Base-by-base conservation (phyloP, 2,797 vertebrate species). In the Pogoniulus pusillus region DNA sequence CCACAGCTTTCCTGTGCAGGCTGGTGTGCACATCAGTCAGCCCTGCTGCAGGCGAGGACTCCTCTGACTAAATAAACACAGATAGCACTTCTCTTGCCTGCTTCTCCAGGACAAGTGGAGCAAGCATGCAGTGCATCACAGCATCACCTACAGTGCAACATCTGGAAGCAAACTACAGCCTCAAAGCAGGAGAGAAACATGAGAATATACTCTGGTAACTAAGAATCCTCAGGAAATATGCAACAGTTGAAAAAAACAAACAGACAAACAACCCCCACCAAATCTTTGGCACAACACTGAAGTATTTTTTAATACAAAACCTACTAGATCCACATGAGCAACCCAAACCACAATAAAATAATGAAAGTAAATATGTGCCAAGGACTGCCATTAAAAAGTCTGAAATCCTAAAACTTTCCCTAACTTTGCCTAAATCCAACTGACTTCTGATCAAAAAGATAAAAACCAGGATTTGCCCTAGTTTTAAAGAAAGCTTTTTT, bases 11-110 rank as follows among this genome's bases (percentile, higher is more conserved):
- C 27, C 73, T 37, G 34, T 2, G n/a, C 3, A 17, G 49, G 23
- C 43, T 62, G 7, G 1, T 2, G 10, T 12, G 26, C 12, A 0
- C 4, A 6, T 14, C 26, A 9, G 35, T 5, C 30, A 64, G 2
- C 57, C 10, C 41, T 43, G 3, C 5, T 5, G 12, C 0, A 12
- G 4, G 7, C 26, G 29, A 34, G 53, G 57, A 39, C 24, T 1
- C 35, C 34, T 53, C 30, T 53, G 15, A 23, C 22, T 20, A 34
- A 59, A 59, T 2, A 24, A 24, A 27, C 32, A 27, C 32, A 16
- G n/a, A 41, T 64, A n/a, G 1, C 22, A 2, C 4, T n/a, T 49
- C 16, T 49, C n/a, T 32, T 13, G 39, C 34, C 73, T 49, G 32
- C 39, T 22, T 12, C 23, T 47, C 45, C 45, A 47, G 22, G 45